Conservation (phyloP, 2,113 vertebrate genomes). For the Callopanchax toddi region DNA sequence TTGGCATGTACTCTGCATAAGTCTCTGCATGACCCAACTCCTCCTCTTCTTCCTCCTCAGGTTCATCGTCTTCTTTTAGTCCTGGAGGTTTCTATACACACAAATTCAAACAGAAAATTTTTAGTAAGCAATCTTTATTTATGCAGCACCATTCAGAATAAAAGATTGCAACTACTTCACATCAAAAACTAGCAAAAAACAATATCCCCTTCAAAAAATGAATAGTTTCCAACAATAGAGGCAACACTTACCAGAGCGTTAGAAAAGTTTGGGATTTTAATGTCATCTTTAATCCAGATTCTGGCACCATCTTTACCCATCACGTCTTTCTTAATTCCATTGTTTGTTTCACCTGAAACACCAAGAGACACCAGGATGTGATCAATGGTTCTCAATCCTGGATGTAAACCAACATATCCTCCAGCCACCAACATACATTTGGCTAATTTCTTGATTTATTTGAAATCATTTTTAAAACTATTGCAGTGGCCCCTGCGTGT, state of each 20-base stretch:
- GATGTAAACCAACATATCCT: neutral
- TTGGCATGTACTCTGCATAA: conserved; percentile 98
- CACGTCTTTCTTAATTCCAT: conserved; percentile 94
- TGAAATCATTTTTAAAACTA: no score
- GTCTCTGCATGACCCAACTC: conserved; percentile 98
- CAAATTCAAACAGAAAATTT: neutral
- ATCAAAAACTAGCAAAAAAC: no score
- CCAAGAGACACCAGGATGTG: conserved; percentile 4
- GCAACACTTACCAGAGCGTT: conserved; percentile 68
- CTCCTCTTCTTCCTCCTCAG: conserved; percentile 97
- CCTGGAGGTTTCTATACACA: conserved; percentile 86
- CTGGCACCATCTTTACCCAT: conserved; percentile 90
- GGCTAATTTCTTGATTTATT: no score
- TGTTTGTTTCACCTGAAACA: conserved; percentile 89
- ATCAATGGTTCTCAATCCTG: neutral
- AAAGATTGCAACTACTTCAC: no score
- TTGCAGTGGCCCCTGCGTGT: no score
- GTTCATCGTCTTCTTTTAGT: conserved; percentile 94
- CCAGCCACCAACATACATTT: neutral
- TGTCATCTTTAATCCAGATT: conserved; percentile 92
- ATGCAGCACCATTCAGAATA: no score
- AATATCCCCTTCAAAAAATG: no score
- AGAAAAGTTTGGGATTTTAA: conserved; percentile 92
- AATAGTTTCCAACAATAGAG: neutral
- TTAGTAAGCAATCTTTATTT: neutral